Base-by-base conservation (phyloP, 2,113 vertebrate species). In the Saccopteryx leptura region DNA sequence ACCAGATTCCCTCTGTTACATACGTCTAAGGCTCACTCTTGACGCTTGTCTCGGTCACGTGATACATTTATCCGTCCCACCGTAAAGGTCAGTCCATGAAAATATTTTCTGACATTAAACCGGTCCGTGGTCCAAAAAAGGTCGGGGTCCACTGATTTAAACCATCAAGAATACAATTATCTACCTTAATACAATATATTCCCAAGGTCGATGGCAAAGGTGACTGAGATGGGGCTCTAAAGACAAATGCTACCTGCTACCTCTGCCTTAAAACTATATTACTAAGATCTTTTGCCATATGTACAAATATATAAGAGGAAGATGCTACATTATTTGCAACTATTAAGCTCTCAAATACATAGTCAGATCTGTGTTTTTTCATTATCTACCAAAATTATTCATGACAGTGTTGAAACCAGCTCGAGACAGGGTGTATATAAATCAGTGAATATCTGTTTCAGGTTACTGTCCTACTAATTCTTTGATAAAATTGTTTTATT, bases 391-490 rank as follows among this genome's bases (percentile, higher is more conserved):
- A 61, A 91, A 91, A 91, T 58, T 80, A 84, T 72, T 89, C 18
- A 85, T 28, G 63, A 91, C 17, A 90, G 21, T 72, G 46, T 52
- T 81, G 18, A 81, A 82, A 93, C 23, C 18, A 86, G n/a, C 39
- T 82, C 24, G 48, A 96, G 23, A 58, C 1, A 71, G 7, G 65
- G n/a, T 50, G 6, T 83, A 84, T 2, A 82, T 31, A 95, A 50
- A 93, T 74, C n/a, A 87, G 23, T 90, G 56, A 82, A 72, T 72
- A 68, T 48, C n/a, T 58, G 15, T 61, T 95, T 86, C 54, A 92
- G 26, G 28, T 46, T 28, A 58, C 23, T 82, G 24, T 88, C 31
- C 21, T 26, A 71, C 4, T 39, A 4, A 87, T 46, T 90, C 39
- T 86, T 80, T 56, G 88, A 88, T 72, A 33, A 92, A 92, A 80